A percentile compares a stretch with the other conserved stretches of the same genome.
These are phyloP conservation scores for Microcebus griseorufus DNA, from an alignment of 2,113 vertebrate genomes.

Conservation along the genomic window DNA sequence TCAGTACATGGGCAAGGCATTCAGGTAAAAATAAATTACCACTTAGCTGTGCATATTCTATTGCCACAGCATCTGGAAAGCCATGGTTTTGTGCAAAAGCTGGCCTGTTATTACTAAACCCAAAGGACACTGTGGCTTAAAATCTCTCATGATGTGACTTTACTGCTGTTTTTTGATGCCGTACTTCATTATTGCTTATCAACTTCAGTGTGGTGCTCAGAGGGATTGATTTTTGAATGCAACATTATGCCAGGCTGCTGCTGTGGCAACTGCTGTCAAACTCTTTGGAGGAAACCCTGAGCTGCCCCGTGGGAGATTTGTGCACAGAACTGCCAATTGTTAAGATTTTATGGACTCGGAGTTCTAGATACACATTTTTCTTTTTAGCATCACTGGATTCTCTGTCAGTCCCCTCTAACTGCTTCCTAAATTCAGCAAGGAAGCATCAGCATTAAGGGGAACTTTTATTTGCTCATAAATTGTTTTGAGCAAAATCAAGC, in stretches of 20 bases:
- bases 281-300: slow-evolving; percentile 36
- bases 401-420: background rate
- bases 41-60: background rate
- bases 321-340: slow-evolving; percentile 27
- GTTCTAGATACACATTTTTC: slow-evolving; percentile 18
- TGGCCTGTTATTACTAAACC: background rate
- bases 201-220: slow-evolving; percentile 38
- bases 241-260: slow-evolving; percentile 27
- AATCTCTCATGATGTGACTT: slow-evolving; percentile 25
- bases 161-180: slow-evolving; percentile 21
- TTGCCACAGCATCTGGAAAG: slow-evolving; percentile 12
- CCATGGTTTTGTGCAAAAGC: slow-evolving; percentile 48
- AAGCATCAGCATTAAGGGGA: background rate
- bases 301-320: slow-evolving; percentile 34
- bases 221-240: slow-evolving; percentile 64
- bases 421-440: slow-evolving; percentile 29
- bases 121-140: slow-evolving; percentile 47
- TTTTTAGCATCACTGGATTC: background rate
- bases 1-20: background rate
- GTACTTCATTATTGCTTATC: slow-evolving; percentile 49
- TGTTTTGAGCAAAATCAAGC: slow-evolving; percentile 27
- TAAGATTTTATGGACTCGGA: background rate
- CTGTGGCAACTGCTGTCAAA: background rate
- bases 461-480: slow-evolving; percentile 43
- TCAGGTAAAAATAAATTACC: slow-evolving; percentile 42